phyloP scores from a whole-genome alignment of 2,888 invertebrate species.

The Bruchidius siliquastri region DNA sequence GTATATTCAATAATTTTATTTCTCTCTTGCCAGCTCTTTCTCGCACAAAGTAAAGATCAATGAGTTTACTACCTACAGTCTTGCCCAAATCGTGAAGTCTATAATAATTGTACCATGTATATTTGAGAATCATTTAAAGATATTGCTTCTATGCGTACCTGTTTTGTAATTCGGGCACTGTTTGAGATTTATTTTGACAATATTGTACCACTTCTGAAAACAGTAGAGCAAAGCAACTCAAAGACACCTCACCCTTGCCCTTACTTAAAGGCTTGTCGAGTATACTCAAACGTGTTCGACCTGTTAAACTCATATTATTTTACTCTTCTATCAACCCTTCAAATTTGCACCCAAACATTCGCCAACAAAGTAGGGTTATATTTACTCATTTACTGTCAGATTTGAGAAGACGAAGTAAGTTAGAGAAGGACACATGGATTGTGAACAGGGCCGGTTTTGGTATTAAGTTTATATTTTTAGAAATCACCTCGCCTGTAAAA shows the following conservation, averaged over 20 bases:
- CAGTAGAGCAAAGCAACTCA: slow-evolving; percentile 88
- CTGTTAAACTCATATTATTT: slow-evolving; percentile 42
- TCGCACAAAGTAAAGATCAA: slow-evolving; percentile 90
- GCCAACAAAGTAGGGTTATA: too few species aligned
- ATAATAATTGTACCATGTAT: slow-evolving; percentile 20
- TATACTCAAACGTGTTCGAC: slow-evolving; percentile 69
- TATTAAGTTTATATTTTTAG: too few species aligned
- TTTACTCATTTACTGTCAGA: too few species aligned
- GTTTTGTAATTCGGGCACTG: slow-evolving; percentile 89
- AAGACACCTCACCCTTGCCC: slow-evolving; percentile 87
- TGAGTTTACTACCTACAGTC: slow-evolving; percentile 88
- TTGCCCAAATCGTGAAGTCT: slow-evolving; percentile 92
- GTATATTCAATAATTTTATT: slow-evolving; percentile 88
- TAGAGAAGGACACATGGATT: too few species aligned
- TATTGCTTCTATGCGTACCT: slow-evolving; percentile 55
- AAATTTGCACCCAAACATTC: background rate
- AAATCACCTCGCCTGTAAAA: too few species aligned
- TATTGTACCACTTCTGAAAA: slow-evolving; percentile 99
- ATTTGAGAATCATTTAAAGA: background rate
- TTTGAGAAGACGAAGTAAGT: too few species aligned
- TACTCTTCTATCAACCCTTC: background rate
- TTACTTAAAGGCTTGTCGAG: slow-evolving; percentile 88
- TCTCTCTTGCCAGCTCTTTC: slow-evolving; percentile 93
- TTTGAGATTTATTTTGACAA: slow-evolving; percentile 92
- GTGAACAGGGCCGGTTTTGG: too few species aligned